These are phyloP conservation scores for Eudemis profundana DNA, from an alignment of 2,888 invertebrate species.

Conservation along the genomic window DNA sequence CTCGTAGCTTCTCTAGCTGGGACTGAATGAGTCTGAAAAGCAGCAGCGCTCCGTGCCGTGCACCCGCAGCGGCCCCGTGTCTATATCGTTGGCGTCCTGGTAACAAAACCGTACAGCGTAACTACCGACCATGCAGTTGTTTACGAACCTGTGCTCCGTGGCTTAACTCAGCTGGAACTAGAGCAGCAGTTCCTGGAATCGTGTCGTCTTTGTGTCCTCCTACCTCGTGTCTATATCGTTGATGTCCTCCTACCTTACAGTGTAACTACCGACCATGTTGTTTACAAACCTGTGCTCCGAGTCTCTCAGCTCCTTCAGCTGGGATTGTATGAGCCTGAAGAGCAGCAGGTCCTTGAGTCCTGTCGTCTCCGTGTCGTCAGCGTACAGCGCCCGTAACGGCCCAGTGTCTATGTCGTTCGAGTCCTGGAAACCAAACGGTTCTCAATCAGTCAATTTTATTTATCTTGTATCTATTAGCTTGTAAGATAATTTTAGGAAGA, in stretches of 20 bases:
- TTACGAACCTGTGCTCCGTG: not conserved
- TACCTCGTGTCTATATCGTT: not conserved
- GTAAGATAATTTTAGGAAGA: too few relatives aligned
- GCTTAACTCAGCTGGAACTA: not conserved
- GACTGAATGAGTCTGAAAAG: too few relatives aligned
- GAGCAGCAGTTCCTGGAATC: not conserved
- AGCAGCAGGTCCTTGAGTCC: constrained; percentile 26
- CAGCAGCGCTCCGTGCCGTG: too few relatives aligned
- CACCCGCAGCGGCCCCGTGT: not conserved
- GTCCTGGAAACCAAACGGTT: not conserved
- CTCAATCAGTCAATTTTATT: too few relatives aligned
- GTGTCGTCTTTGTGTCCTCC: not conserved
- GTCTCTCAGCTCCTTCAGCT: constrained; percentile 11
- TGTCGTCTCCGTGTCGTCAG: constrained; percentile 10
- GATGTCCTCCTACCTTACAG: not conserved
- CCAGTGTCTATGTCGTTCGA: constrained; percentile 15
- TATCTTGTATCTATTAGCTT: too few relatives aligned
- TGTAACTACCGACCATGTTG: not conserved
- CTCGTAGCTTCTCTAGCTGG: too few relatives aligned
- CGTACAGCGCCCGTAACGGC: not conserved
- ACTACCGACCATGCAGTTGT: too few relatives aligned
- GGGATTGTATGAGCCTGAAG: constrained; percentile 17
- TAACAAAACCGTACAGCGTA: too few relatives aligned
- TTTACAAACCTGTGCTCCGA: constrained; percentile 24
- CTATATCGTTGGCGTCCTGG: too few relatives aligned